Percentiles rank a stretch among this genome's conserved stretches.
phyloP scores from a whole-genome alignment of 1,140 invertebrate genomes.

The Phymorhynchus buccinoides region DNA sequence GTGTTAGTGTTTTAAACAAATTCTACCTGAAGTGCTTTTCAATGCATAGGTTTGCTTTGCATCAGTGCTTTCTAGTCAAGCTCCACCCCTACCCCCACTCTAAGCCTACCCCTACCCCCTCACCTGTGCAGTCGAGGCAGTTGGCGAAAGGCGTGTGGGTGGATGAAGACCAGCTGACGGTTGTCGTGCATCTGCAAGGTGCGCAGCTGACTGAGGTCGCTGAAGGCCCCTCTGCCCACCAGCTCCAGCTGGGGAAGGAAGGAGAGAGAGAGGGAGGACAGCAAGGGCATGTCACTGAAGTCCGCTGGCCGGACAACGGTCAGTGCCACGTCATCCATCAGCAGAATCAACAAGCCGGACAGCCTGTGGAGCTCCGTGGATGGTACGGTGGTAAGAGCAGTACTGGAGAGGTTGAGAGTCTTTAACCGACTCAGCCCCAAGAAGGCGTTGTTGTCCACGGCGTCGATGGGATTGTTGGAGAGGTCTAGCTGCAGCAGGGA shows the following conservation, averaged over 20 bases:
- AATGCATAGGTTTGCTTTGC: too few species aligned
- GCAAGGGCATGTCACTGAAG: conserved; percentile 63
- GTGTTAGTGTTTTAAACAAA: too few species aligned
- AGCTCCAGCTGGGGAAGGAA: conserved; percentile 69
- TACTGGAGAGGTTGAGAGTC: conserved; percentile 61
- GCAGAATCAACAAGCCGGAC: conserved; percentile 58
- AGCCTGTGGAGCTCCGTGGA: conserved; percentile 52
- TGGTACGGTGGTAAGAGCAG: conserved; percentile 24
- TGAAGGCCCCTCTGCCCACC: conserved; percentile 72
- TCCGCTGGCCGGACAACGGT: conserved; percentile 55
- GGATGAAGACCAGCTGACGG: conserved; percentile 70
- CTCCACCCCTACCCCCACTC: too few species aligned
- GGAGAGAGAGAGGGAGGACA: conserved; percentile 66
- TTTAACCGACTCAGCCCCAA: conserved; percentile 52
- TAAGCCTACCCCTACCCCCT: too few species aligned
- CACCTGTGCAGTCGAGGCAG: conserved; percentile 63
- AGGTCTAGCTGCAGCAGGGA: conserved; percentile 62
- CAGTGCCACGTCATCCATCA: conserved; percentile 61
- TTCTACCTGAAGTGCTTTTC: too few species aligned
- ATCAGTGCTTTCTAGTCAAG: too few species aligned
- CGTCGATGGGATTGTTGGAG: conserved; percentile 54
- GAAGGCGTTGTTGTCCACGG: conserved; percentile 56
- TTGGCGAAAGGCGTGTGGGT: conserved; percentile 70
- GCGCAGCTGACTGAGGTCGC: conserved; percentile 68
- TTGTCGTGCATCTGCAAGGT: conserved; percentile 72